Conservation (phyloP, 2,888 invertebrate genomes). For the Hemicrepidius hirtus region DNA sequence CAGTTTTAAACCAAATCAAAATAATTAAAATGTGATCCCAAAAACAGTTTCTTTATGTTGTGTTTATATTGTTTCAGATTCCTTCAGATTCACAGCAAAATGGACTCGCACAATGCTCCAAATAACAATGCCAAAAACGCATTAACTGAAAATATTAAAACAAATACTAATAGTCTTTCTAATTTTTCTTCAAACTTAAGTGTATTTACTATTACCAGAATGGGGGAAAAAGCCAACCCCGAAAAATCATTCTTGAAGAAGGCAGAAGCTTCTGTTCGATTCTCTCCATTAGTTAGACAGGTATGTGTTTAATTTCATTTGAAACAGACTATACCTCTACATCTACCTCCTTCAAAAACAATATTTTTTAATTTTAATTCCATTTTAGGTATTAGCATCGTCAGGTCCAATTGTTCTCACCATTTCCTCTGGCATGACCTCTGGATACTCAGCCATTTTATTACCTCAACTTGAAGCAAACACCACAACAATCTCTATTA, state of each 20-base stretch:
- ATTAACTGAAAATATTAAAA: not conserved
- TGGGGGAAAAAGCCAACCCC: constrained; percentile 13
- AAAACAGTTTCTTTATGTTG: not conserved
- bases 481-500: constrained; percentile 71
- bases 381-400: constrained; percentile 7
- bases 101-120: not conserved
- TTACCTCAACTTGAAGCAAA: constrained; percentile 76
- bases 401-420: constrained; percentile 13
- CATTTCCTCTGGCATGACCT: constrained; percentile 75
- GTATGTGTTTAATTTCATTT: not conserved
- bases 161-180: not conserved
- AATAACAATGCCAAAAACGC: constrained; percentile 8
- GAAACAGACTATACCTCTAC: too few species aligned
- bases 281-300: constrained; percentile 14
- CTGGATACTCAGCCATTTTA: constrained; percentile 79
- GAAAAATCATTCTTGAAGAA: constrained; percentile 17
- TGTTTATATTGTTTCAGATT: not conserved
- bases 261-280: constrained; percentile 9
- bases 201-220: constrained; percentile 8
- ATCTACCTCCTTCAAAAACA: too few species aligned
- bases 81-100: constrained; percentile 3
- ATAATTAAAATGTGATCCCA: not conserved
- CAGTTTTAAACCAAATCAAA: not conserved
- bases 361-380: not conserved
- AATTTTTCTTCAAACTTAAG: constrained; percentile 9